phyloP scores from a whole-genome alignment of 2,113 vertebrate species.

The Tachycineta bicolor region DNA sequence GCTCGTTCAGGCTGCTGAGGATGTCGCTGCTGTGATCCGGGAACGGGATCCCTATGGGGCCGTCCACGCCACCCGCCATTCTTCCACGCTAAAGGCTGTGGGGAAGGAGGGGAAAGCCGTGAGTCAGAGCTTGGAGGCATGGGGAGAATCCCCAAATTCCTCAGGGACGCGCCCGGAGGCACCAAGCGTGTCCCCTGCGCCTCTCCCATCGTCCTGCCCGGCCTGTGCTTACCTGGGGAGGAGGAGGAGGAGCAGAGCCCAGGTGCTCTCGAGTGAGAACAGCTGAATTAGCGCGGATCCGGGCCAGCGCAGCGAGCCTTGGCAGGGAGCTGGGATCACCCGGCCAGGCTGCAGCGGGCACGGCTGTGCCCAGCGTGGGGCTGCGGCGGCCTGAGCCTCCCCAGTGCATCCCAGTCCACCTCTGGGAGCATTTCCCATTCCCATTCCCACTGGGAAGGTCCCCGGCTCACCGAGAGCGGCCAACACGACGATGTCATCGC shows the following conservation, averaged over 20 bases:
- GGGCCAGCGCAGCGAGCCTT: not conserved
- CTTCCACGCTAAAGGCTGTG: conserved; percentile 66
- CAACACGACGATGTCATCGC: rapidly evolving
- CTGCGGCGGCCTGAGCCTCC: not conserved
- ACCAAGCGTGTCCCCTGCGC: rapidly evolving
- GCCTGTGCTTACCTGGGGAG: not conserved
- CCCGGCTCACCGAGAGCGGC: not conserved
- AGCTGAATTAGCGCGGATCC: not conserved
- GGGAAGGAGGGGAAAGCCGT: not conserved
- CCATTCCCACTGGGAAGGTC: not conserved
- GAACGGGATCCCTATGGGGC: conserved; percentile 98
- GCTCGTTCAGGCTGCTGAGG: conserved; percentile 92
- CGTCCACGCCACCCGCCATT: conserved; percentile 90
- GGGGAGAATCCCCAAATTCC: not conserved
- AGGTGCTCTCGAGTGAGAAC: not conserved
- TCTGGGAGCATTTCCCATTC: not conserved
- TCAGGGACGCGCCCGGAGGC: not conserved
- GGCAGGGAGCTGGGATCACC: not conserved
- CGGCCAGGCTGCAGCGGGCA: not conserved
- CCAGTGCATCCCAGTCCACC: not conserved
- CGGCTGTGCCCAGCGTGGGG: rapidly evolving
- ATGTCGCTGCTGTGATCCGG: conserved; percentile 97
- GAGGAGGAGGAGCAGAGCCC: not conserved
- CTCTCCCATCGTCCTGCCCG: not conserved
- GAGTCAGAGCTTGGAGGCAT: not conserved